Evolutionary conservation across 2,888 invertebrate genomes (phyloP).

Genomic region (Oscheius sp.): DNA sequence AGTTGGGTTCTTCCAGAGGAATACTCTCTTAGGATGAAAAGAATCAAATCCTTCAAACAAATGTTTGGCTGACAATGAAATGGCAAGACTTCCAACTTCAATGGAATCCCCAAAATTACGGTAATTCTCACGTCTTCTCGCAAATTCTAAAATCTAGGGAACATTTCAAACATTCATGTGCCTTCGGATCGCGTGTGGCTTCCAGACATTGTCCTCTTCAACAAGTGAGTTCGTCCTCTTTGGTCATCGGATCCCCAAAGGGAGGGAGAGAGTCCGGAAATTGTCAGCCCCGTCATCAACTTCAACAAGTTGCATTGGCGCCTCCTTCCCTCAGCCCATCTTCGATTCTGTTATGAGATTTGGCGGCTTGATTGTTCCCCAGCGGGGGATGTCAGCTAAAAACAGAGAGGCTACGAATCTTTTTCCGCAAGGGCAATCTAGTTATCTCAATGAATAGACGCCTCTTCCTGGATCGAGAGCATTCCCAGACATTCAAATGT

Average conservation of each 20-base stretch:
- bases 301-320: conserved; percentile 19
- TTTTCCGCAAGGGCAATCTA: background rate
- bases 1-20: conserved; percentile 52
- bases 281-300: background rate
- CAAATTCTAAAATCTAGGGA: conserved; percentile 32
- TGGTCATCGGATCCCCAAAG: background rate
- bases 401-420: background rate
- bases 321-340: no score
- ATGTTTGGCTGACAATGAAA: conserved; percentile 70
- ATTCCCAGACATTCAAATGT: background rate
- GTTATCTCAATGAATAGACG: background rate
- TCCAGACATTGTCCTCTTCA: conserved; percentile 74
- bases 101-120: conserved; percentile 73
- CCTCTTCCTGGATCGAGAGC: background rate
- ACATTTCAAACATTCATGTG: conserved; percentile 55
- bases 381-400: conserved; percentile 4
- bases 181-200: conserved; percentile 72
- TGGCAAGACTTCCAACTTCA: conserved; percentile 71
- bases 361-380: conserved; percentile 31
- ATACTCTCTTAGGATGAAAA: conserved; percentile 68
- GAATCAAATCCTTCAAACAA: conserved; percentile 70
- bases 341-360: conserved; percentile 30
- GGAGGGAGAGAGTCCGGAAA: conserved; percentile 1
- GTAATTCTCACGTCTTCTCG: conserved; percentile 47
- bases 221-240: conserved; percentile 56